Conservation (phyloP, 2,888 invertebrate genomes). For the Podabrus alpinus region DNA sequence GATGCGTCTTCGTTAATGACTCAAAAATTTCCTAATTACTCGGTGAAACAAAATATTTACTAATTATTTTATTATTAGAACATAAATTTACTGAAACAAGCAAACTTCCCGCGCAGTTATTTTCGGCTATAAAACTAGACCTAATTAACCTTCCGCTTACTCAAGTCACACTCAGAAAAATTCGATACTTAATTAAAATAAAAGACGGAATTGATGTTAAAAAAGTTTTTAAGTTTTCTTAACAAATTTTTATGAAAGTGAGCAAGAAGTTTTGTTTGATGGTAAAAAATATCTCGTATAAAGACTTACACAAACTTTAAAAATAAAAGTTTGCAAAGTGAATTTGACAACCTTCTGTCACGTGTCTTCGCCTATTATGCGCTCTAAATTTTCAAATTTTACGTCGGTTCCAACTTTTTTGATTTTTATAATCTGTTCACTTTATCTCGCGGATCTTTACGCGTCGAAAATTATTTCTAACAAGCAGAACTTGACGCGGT, state of each 20-base stretch:
- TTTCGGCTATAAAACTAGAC: background rate
- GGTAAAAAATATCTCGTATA: constrained; percentile 16
- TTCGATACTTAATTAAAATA: constrained; percentile 21
- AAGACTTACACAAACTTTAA: constrained; percentile 17
- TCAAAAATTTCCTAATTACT: background rate
- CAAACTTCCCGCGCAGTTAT: background rate
- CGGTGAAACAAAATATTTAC: background rate
- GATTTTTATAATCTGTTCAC: constrained; percentile 5
- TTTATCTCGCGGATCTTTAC: background rate
- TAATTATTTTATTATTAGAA: background rate
- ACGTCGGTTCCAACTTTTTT: constrained; percentile 7
- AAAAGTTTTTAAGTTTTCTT: constrained; percentile 8
- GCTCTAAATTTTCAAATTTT: constrained; percentile 12
- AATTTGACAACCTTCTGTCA: constrained; percentile 27
- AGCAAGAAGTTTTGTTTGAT: constrained; percentile 9
- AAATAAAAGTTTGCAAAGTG: constrained; percentile 20
- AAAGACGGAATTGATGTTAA: constrained; percentile 3
- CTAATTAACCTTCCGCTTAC: background rate
- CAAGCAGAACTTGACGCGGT: background rate
- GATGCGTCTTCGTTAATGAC: background rate
- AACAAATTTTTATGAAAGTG: constrained; percentile 9
- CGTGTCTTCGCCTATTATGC: constrained; percentile 17
- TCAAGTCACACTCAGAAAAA: constrained; percentile 9
- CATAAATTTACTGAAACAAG: background rate
- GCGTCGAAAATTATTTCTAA: constrained; percentile 13